A percentile compares a stretch with the other conserved stretches of the same genome.
These are phyloP conservation scores for Danio choprae DNA, from an alignment of 2,797 vertebrate species.

Conservation along the genomic window DNA sequence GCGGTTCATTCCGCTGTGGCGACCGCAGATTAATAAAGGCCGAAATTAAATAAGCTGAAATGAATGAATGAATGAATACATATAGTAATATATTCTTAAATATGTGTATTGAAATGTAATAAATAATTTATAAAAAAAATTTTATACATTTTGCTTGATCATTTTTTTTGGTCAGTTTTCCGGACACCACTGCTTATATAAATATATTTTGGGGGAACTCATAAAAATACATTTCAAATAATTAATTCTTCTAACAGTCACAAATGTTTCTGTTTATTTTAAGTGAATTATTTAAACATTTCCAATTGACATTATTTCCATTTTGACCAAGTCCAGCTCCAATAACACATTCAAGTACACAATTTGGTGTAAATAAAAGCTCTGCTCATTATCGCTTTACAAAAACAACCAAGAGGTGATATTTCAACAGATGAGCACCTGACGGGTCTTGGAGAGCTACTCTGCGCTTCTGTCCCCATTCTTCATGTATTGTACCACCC, in stretches of 20 bases:
- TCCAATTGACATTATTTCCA: not conserved
- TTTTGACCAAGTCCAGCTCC: not conserved
- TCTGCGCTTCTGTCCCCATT: not conserved
- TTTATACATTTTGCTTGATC: no score
- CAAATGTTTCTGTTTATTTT: not conserved
- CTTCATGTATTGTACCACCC: conserved; percentile 23
- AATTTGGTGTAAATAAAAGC: not conserved
- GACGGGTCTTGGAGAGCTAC: conserved; percentile 16
- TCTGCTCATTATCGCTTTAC: not conserved
- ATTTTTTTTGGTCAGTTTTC: no score
- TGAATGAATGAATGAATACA: no score
- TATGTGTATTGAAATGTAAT: no score
- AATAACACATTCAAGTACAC: not conserved
- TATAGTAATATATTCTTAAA: no score
- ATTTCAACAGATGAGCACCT: conserved; percentile 22
- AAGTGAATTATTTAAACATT: not conserved
- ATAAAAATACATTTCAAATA: no score
- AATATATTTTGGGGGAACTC: not conserved
- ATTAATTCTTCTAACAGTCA: not conserved
- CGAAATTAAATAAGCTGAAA: no score
- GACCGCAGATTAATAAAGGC: no score
- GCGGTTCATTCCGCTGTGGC: no score
- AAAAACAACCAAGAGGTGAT: not conserved
- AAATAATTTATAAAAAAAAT: no score
- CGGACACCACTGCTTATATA: not conserved